Base-by-base conservation (phyloP, 2,888 invertebrate species). In the Sinotaia quadrata region DNA sequence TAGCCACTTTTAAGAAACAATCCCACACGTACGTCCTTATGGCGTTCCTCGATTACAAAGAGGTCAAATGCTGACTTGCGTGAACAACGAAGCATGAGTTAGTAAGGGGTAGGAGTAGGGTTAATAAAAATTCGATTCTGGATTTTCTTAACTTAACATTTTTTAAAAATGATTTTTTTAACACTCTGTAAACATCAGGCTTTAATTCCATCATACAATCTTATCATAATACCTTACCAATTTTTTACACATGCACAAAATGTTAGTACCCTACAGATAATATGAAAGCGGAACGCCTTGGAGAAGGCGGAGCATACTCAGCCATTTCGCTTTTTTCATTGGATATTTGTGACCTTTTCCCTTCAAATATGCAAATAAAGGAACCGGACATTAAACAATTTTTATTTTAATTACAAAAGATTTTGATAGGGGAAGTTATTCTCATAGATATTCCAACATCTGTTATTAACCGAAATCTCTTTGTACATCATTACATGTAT, bases 31-130 rank as follows among this genome's bases (percentile, higher is more conserved):
- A 61, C 71, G 67, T 67, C 51, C 67, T 68, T 67, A 68, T 70
- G 69, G 62, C 69, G 71, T 72, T 59, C 68, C 67, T 69, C 67
- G 51, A 71, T 69, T 73, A 78, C 78, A 78, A 78, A 75, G 78
- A 78, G 78, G 78, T 78, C 78, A 78, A 73, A 74, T 69, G 72
- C 63, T 72, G 65, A 63, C 70, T 70, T 69, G 74, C 72, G 73
- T 74, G 75, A 74, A 71, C 67, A 67, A 74, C 68, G 66, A 74
- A 59, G 67, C 62, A 65, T 63, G 66, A 51, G 56, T 47, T 34
- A 52, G 61, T 41, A 21, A 29, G 37, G 61, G 58, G 66, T 61
- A 52, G 68, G 67, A 62, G 66, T 63, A 34, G 67, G 67, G 60
- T 65, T 57, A 58, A 34, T 37, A n/a, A n/a, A n/a, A n/a, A n/a